phyloP scores from a whole-genome alignment of 2,113 vertebrate species.

The Trogon melanurus region DNA sequence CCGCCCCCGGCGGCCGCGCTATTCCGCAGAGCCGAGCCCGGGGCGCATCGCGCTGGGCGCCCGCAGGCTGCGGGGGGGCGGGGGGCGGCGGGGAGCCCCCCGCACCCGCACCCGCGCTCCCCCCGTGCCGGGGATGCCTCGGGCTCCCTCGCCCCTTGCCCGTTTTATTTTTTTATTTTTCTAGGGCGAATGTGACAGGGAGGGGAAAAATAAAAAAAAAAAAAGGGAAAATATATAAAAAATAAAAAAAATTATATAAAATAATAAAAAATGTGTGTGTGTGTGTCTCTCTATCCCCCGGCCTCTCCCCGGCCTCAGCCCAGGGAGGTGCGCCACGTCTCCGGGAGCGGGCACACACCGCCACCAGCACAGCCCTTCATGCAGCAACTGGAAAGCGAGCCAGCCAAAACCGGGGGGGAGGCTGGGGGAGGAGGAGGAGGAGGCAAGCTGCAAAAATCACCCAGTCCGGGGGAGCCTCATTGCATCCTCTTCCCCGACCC shows the following conservation, averaged over 20 bases:
- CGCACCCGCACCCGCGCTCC: not conserved
- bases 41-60: conserved; percentile 10
- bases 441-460: conserved; percentile 8
- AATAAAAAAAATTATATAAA: not conserved
- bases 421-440: not conserved
- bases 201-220: not conserved
- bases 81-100: not conserved
- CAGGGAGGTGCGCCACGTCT: not conserved
- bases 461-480: not conserved
- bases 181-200: not conserved
- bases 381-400: conserved; percentile 22
- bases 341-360: not conserved
- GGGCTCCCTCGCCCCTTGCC: not conserved
- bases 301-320: not conserved
- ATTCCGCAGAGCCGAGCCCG: conserved; percentile 37
- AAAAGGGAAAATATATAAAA: not conserved
- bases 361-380: conserved; percentile 2
- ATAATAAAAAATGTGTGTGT: too few species aligned
- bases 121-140: not conserved
- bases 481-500: not conserved
- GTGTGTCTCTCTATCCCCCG: too few species aligned
- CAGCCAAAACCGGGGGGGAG: not conserved
- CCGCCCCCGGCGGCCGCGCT: conserved; percentile 37
- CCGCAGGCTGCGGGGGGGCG: not conserved
- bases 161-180: not conserved